Evolutionary conservation across 1,140 invertebrate species (phyloP).

Genomic region (Panulirus ornatus): DNA sequence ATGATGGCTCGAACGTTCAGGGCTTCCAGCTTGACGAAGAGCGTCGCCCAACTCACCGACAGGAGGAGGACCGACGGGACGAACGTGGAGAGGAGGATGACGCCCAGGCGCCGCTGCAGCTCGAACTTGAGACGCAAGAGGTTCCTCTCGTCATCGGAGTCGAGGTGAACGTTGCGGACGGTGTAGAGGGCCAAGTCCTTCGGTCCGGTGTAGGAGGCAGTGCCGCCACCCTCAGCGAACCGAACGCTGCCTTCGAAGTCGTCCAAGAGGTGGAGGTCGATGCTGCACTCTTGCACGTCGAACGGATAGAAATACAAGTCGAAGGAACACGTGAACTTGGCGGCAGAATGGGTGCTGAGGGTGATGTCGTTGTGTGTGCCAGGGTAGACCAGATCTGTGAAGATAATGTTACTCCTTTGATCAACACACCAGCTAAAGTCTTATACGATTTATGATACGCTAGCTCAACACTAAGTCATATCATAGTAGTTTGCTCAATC

Average conservation of each 20-base stretch:
- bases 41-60: constrained; percentile 45
- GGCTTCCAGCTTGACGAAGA: constrained; percentile 35
- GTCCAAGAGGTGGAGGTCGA: constrained; percentile 22
- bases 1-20: constrained; percentile 46
- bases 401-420: not conserved
- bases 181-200: constrained; percentile 38
- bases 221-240: not conserved
- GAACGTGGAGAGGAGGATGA: constrained; percentile 37
- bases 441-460: too few species aligned
- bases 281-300: constrained; percentile 47
- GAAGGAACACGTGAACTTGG: constrained; percentile 24
- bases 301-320: constrained; percentile 32
- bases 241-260: constrained; percentile 15
- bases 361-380: constrained; percentile 23
- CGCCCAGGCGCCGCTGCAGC: constrained; percentile 30
- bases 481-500: too few species aligned
- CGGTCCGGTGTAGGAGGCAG: constrained; percentile 14
- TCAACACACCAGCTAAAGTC: too few species aligned
- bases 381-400: constrained; percentile 26
- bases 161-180: not conserved
- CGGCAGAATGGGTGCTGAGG: constrained; percentile 21
- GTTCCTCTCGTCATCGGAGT: not conserved
- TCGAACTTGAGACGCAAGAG: constrained; percentile 31
- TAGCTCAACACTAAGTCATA: too few species aligned
- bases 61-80: constrained; percentile 29